A percentile compares a stretch with the other conserved stretches of the same genome.
These are phyloP conservation scores for Dioctria linearis DNA, from an alignment of 2,888 invertebrate species.

Conservation along the genomic window DNA sequence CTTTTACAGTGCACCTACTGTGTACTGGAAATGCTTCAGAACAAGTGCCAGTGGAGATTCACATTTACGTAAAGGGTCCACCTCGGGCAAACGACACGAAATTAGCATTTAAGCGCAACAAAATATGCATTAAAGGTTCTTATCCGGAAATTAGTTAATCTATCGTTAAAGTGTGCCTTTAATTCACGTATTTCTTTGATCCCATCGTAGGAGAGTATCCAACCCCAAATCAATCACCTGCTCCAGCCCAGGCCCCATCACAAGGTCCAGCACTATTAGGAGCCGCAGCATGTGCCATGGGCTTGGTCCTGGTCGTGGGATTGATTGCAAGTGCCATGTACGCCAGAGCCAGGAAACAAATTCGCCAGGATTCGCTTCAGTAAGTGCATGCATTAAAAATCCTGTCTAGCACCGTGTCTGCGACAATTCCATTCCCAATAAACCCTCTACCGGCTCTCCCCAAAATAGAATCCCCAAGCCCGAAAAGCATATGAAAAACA, in stretches of 20 bases:
- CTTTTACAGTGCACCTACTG: slow-evolving; percentile 85
- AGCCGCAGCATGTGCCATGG: slow-evolving; percentile 87
- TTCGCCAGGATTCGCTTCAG: slow-evolving; percentile 70
- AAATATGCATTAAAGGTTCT: slow-evolving; percentile 87
- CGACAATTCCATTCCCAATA: not conserved
- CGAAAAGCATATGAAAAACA: not conserved
- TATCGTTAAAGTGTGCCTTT: slow-evolving; percentile 47
- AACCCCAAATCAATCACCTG: slow-evolving; percentile 81
- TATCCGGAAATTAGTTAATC: not conserved
- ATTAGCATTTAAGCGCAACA: slow-evolving; percentile 86
- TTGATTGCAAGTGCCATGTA: slow-evolving; percentile 71
- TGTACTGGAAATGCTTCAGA: slow-evolving; percentile 86
- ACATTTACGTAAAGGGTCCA: slow-evolving; percentile 84
- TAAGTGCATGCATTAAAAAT: slow-evolving; percentile 63
- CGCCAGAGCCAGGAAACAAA: slow-evolving; percentile 69
- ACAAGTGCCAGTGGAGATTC: slow-evolving; percentile 86
- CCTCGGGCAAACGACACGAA: slow-evolving; percentile 81
- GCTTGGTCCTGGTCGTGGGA: slow-evolving; percentile 68
- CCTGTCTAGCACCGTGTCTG: slow-evolving; percentile 33
- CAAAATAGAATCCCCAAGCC: not conserved
- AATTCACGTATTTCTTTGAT: slow-evolving; percentile 24
- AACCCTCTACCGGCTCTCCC: not conserved
- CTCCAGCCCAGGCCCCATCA: slow-evolving; percentile 76
- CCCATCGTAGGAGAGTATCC: slow-evolving; percentile 70
- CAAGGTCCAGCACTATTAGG: slow-evolving; percentile 82